phyloP scores from a whole-genome alignment of 2,797 vertebrate genomes.

The Lepilemur septentrionalis region DNA sequence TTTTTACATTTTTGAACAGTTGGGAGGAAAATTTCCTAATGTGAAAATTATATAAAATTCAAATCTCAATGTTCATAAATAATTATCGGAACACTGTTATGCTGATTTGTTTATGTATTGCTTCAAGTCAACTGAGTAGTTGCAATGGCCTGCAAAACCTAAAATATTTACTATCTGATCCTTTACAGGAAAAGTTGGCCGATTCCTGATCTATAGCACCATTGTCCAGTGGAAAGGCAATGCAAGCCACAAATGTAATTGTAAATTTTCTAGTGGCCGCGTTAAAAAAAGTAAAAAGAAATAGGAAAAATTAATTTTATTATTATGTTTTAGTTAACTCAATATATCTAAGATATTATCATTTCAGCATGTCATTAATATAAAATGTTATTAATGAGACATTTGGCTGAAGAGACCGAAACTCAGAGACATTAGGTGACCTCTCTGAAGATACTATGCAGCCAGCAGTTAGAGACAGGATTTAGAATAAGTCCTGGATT shows the following conservation, averaged over 20 bases:
- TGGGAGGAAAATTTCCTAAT: background rate
- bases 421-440: background rate
- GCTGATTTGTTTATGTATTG: background rate
- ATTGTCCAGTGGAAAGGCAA: background rate
- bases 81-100: background rate
- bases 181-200: background rate
- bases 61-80: background rate
- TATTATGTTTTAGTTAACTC: background rate
- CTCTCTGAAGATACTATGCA: background rate
- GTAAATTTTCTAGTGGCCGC: background rate
- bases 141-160: background rate
- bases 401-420: background rate
- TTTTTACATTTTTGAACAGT: slow-evolving; percentile 8
- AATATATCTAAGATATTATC: background rate
- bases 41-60: slow-evolving; percentile 16
- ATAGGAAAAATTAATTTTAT: background rate
- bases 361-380: background rate
- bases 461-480: background rate
- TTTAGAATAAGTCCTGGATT: background rate
- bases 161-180: background rate
- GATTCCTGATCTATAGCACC: background rate
- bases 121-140: background rate
- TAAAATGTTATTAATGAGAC: background rate
- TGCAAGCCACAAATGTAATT: background rate
- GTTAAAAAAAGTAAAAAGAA: background rate